Evolutionary conservation across 2,797 vertebrate genomes (phyloP).

Genomic region (Pithecia hirsuta): DNA sequence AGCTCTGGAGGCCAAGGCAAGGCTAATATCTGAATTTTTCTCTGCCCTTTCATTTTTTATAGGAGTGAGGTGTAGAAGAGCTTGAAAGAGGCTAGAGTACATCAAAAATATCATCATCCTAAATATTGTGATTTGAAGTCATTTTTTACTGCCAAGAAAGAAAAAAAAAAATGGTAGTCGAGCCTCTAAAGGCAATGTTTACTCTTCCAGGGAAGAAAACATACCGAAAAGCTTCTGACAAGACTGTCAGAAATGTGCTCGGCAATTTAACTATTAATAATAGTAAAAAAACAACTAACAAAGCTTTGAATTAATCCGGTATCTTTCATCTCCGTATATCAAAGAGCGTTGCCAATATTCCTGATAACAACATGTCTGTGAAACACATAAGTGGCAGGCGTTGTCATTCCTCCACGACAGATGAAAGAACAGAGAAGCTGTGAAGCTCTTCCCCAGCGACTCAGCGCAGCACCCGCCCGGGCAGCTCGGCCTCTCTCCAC

Average conservation of each 20-base stretch:
- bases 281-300: slow-evolving; percentile 76
- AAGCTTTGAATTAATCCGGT: slow-evolving; percentile 76
- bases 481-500: neutral
- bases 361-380: slow-evolving; percentile 50
- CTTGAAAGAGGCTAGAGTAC: slow-evolving; percentile 29
- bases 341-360: slow-evolving; percentile 62
- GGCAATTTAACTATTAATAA: slow-evolving; percentile 79
- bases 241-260: slow-evolving; percentile 68
- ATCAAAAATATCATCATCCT: slow-evolving; percentile 63
- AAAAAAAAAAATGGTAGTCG: slow-evolving; percentile 37
- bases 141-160: slow-evolving; percentile 66
- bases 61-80: neutral
- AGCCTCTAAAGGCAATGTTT: slow-evolving; percentile 71
- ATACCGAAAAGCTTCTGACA: slow-evolving; percentile 65
- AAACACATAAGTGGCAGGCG: slow-evolving; percentile 34
- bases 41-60: neutral
- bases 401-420: slow-evolving; percentile 39
- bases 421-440: slow-evolving; percentile 67
- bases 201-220: slow-evolving; percentile 61
- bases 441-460: neutral
- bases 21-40: neutral
- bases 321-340: slow-evolving; percentile 78
- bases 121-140: slow-evolving; percentile 69
- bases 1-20: neutral
- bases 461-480: neutral